A percentile compares a stretch with the other conserved stretches of the same genome.
Conservation (phyloP, 2,888 invertebrate genomes). For the Aspidapion aeneum region DNA sequence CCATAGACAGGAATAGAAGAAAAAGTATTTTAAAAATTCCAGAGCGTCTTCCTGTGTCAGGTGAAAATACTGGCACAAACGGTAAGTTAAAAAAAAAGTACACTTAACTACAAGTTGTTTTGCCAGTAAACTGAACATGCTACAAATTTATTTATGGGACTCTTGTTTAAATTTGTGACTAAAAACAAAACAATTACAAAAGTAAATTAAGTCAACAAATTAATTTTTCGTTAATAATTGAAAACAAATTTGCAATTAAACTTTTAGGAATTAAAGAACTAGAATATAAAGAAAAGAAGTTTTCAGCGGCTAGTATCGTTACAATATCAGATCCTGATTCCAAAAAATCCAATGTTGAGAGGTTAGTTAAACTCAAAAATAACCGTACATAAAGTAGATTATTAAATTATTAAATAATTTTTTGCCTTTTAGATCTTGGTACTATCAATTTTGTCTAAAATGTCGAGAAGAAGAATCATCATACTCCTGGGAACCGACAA, state of each 20-base stretch:
- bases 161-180: too few species aligned
- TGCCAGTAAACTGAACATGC: too few species aligned
- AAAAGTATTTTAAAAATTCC: not conserved
- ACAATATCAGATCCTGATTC: not conserved
- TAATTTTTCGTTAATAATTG: too few species aligned
- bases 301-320: not conserved
- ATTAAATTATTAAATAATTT: too few species aligned
- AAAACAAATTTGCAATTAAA: too few species aligned
- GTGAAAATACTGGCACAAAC: not conserved
- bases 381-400: too few species aligned
- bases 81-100: too few species aligned
- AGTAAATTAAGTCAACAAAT: too few species aligned
- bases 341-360: not conserved
- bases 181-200: too few species aligned
- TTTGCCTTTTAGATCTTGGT: slow-evolving; percentile 65
- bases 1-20: not conserved
- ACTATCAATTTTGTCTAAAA: slow-evolving; percentile 76
- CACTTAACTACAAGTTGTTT: too few species aligned
- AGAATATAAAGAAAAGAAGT: not conserved
- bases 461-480: slow-evolving; percentile 64
- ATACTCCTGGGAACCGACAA: slow-evolving; percentile 76
- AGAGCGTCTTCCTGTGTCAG: not conserved
- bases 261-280: not conserved
- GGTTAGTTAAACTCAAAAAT: not conserved
- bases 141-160: too few species aligned